Evolutionary conservation across 2,888 invertebrate species (phyloP).

Genomic region (Diarsia rubi): DNA sequence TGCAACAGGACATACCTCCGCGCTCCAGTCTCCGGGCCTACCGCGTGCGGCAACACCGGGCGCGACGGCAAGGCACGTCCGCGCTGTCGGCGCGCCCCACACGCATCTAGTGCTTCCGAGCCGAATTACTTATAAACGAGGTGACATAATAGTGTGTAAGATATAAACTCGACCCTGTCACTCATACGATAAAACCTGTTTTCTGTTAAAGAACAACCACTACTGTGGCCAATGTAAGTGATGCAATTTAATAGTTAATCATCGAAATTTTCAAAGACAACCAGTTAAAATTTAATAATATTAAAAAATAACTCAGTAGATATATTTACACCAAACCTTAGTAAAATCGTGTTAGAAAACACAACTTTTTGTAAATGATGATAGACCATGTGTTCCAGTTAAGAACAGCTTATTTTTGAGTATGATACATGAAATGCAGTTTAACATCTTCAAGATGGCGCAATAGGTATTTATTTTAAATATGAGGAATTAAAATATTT

Average conservation of each 20-base stretch:
- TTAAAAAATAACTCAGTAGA: neutral
- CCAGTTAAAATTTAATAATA: constrained; percentile 11
- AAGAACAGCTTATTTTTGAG: neutral
- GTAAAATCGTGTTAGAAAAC: constrained; percentile 21
- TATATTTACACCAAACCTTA: constrained; percentile 43
- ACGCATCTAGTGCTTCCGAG: constrained; percentile 36
- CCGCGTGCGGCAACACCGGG: constrained; percentile 43
- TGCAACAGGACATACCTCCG: constrained; percentile 81
- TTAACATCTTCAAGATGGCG: neutral
- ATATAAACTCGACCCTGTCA: constrained; percentile 19
- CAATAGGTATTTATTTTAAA: neutral
- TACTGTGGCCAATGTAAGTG: constrained; percentile 3
- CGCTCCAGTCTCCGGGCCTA: constrained; percentile 75
- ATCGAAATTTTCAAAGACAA: constrained; percentile 21
- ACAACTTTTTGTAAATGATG: neutral
- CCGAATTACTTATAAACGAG: constrained; percentile 34
- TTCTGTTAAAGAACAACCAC: constrained; percentile 12
- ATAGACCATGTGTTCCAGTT: constrained; percentile 2
- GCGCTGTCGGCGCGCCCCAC: constrained; percentile 67
- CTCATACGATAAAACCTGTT: neutral
- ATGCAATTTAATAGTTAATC: constrained; percentile 4
- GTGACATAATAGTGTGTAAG: constrained; percentile 9
- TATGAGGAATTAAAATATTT: neutral
- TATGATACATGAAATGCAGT: constrained; percentile 5
- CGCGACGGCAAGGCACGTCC: constrained; percentile 44